Base-by-base conservation (phyloP, 2,797 vertebrate genomes). In the Brachyrhaphis roseni region DNA sequence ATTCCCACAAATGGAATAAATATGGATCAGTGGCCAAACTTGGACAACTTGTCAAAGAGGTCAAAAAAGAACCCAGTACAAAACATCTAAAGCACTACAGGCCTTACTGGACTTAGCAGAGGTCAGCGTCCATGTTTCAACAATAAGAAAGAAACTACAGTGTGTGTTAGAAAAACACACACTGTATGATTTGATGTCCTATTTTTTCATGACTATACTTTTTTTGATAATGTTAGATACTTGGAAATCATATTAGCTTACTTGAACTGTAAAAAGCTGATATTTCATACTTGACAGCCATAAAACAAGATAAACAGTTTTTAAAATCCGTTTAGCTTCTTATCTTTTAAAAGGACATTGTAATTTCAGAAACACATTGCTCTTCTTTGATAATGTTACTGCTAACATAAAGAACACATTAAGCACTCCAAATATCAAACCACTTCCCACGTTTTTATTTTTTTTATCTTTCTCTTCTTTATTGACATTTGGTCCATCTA, bases 351-450 rank as follows among this genome's bases (percentile, higher is more conserved):
- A 57, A 31, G 3, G 39, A 57, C 26, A 41, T 11, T 16, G 13
- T 43, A 16, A 57, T 75, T 57, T 57, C 7, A 28, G 36, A 57
- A 51, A 36, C 70, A 39, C 7, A 36, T 36, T 77, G 71, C 23
- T 34, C 41, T 45, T 47, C 23, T 6, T 47, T n/a, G 13, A 26
- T 53, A 46, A 20, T 46, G 41, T 45, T 45, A 13, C 26, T 45
- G 64, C 26, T 20, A 53, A 77, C 28, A 76, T 53, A 28, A 77
- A 53, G 7, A 71, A 12, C 41, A 31, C 39, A 76, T 76, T 62
- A 45, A 59, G 16, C 15, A 36, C 26, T 70, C n/a, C 41, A 59
- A 31, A 59, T 59, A 15, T 45, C 28, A 59, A 66, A 7, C 10
- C 57, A 49, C 34, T 74, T 74, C 15, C 46, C 51, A 78, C 28